Evolutionary conservation across 2,888 invertebrate genomes (phyloP).

Genomic region (Notodonta dromedarius): DNA sequence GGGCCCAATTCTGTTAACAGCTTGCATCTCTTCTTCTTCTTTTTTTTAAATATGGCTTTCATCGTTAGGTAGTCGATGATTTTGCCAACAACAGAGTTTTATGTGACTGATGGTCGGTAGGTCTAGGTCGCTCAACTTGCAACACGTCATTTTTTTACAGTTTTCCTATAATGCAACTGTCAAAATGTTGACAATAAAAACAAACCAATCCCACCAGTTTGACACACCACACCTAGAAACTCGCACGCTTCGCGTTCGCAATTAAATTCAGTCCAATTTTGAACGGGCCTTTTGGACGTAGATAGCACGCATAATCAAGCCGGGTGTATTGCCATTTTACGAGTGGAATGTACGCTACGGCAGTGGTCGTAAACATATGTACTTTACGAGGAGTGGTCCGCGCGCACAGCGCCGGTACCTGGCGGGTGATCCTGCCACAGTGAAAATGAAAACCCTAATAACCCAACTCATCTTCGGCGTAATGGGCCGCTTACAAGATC

Average conservation of each 20-base stretch:
- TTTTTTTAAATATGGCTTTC: too few species aligned
- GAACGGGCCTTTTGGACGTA: slow-evolving; percentile 35
- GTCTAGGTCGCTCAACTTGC: too few species aligned
- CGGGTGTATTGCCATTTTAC: slow-evolving; percentile 66
- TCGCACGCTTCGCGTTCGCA: slow-evolving; percentile 19
- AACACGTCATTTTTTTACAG: too few species aligned
- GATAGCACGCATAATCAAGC: slow-evolving; percentile 59
- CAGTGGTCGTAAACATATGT: slow-evolving; percentile 65
- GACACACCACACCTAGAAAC: background rate
- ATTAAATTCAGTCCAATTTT: slow-evolving; percentile 42
- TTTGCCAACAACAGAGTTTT: too few species aligned
- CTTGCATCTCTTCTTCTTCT: too few species aligned
- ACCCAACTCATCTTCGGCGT: slow-evolving; percentile 12
- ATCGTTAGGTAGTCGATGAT: too few species aligned
- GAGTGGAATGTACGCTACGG: slow-evolving; percentile 53
- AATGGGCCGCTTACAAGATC: slow-evolving; percentile 15
- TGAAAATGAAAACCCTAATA: slow-evolving; percentile 34
- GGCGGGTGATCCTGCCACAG: slow-evolving; percentile 24
- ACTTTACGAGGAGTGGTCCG: slow-evolving; percentile 53
- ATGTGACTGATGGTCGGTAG: too few species aligned
- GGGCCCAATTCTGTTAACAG: too few species aligned
- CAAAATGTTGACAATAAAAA: background rate
- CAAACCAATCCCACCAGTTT: background rate
- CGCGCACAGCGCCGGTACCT: slow-evolving; percentile 10
- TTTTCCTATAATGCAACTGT: too few species aligned